Percentiles rank a stretch among this genome's conserved stretches.
Evolutionary conservation across 37 sponge, comb jelly and placozoan genomes (phyloP).

Genomic region (Aphrocallistes beatrix): DNA sequence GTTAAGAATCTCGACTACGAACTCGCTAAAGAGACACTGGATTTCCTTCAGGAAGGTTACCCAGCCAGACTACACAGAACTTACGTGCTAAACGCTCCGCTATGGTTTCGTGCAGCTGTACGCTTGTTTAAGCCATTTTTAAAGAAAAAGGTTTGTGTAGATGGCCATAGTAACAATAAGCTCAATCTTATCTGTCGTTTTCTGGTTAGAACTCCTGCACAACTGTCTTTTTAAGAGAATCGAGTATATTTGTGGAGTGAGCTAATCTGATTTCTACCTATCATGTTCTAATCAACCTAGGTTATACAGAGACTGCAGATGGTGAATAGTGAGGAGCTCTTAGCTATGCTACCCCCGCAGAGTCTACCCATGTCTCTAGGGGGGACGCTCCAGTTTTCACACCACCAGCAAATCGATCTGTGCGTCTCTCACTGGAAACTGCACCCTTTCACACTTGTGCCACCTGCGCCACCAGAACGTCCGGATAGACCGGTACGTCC

Average conservation of each 20-base stretch:
- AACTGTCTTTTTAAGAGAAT: no score
- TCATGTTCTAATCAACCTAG: neutral
- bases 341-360: neutral
- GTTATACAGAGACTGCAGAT: conserved; percentile 3
- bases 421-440: neutral
- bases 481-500: no score
- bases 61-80: conserved; percentile 17
- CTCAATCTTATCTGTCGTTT: no score
- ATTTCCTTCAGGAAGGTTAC: neutral
- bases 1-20: neutral
- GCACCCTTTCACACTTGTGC: neutral
- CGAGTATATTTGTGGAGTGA: no score
- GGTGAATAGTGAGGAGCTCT: conserved; percentile 22
- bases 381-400: conserved; percentile 7
- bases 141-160: conserved; percentile 11
- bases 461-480: neutral
- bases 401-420: neutral
- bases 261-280: no score
- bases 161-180: no score
- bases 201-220: no score
- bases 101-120: conserved; percentile 14
- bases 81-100: conserved; percentile 4
- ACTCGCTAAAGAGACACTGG: neutral
- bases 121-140: neutral
- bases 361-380: conserved; percentile 32